Percentiles rank a stretch among this genome's conserved stretches.
These are phyloP conservation scores for Daphoenositta chrysoptera DNA, from an alignment of 2,113 vertebrate species.

Conservation along the genomic window DNA sequence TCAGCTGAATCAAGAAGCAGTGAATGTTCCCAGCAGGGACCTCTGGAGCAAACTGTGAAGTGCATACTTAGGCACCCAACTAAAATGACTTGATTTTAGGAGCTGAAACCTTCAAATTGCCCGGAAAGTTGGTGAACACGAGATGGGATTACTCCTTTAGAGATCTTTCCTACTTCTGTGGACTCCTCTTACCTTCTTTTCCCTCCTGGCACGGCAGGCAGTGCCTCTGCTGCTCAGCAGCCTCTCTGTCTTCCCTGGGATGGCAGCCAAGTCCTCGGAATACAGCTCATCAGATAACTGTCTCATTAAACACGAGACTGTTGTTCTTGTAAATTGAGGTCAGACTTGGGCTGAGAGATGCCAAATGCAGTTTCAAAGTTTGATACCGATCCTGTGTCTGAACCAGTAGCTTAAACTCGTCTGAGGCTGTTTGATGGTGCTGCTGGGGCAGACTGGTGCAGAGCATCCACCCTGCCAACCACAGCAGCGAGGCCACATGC, in stretches of 20 bases:
- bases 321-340: constrained; percentile 62
- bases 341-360: constrained; percentile 19
- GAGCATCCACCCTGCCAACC: background rate
- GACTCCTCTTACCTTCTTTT: background rate
- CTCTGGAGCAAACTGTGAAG: background rate
- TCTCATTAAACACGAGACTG: constrained; percentile 42
- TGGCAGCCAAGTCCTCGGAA: background rate
- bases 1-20: background rate
- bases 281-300: constrained; percentile 49
- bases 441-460: constrained; percentile 18
- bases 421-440: background rate
- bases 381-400: background rate
- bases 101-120: background rate
- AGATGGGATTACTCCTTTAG: background rate
- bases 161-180: background rate
- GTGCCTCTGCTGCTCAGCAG: background rate
- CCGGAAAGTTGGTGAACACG: background rate
- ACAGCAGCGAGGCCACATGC: constrained; percentile 2
- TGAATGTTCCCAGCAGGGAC: background rate
- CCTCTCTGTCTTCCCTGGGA: background rate
- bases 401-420: background rate
- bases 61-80: background rate
- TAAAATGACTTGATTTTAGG: background rate
- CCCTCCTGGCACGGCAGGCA: background rate
- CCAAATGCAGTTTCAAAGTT: constrained; percentile 22